A percentile compares a stretch with the other conserved stretches of the same genome.
These are phyloP conservation scores for Cossypha dichroa DNA, from an alignment of 2,797 vertebrate species.

Conservation along the genomic window DNA sequence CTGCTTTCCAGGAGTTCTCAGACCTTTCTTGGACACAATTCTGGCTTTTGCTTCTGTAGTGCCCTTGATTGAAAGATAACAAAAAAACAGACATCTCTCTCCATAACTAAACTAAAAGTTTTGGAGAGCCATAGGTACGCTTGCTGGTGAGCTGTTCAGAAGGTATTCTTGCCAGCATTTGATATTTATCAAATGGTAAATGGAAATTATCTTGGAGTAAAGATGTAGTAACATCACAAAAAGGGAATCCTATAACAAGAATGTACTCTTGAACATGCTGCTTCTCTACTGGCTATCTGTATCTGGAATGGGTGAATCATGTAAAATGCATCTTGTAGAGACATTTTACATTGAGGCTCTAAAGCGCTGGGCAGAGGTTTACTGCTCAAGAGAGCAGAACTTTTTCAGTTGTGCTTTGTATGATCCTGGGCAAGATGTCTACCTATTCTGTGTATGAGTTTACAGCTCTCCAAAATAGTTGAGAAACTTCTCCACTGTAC, in stretches of 20 bases:
- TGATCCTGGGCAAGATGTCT: neutral
- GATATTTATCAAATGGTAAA: neutral
- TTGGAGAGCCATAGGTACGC: neutral
- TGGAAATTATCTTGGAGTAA: neutral
- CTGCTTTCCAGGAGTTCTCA: neutral
- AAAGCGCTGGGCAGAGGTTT: neutral
- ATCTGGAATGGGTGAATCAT: neutral
- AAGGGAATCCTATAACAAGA: neutral
- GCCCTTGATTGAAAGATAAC: neutral
- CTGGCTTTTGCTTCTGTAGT: neutral
- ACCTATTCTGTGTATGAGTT: neutral
- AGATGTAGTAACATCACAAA: neutral
- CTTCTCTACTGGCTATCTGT: neutral
- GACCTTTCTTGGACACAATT: neutral
- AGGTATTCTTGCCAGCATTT: neutral
- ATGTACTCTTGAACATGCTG: neutral
- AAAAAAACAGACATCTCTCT: neutral
- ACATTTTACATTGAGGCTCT: neutral
- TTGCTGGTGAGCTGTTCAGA: neutral
- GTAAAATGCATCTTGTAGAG: neutral
- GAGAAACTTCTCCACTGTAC: neutral
- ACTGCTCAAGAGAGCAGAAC: neutral
- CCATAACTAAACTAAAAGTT: neutral
- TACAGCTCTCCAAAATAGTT: neutral
- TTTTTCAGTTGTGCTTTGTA: neutral